Base-by-base conservation (phyloP, 2,888 invertebrate genomes). In the Tubulanus polymorphus region DNA sequence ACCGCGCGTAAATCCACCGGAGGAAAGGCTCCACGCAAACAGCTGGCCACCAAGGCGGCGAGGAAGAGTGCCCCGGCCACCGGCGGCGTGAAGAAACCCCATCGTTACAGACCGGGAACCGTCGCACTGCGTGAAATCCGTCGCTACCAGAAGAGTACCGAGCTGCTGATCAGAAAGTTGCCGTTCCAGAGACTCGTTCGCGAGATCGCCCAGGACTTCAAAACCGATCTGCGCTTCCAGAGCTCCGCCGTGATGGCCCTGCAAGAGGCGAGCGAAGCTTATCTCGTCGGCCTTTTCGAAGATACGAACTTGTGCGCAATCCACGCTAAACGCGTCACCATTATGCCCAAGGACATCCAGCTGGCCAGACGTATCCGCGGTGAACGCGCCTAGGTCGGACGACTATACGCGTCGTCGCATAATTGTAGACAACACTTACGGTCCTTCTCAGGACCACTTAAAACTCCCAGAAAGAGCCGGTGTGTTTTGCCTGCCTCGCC, bases 191-290 rank as follows among this genome's bases (percentile, higher is more conserved):
- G 93, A 71, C 84, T 94, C 74, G 94, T 94, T 67, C 88, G 94
- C 86, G 94, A 94, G 88, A 94, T 94, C 73, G 94, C 94, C 1
- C 93, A 94, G 77, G 93, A 95, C 80, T 94, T 94, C 88, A 94
- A 94, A 81, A 93, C 93, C 68, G 93, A 93, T 82, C 84, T 93
- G 69, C 89, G 93, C 82, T 94, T 94, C 85, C 93, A 94, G 83
- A 91, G 91, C 69, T 91, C 93, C 49, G 93, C 94, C 63, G 92
- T 94, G 74, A 91, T 91, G 58, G 93, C 93, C 65, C 83, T 94
- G 63, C 88, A 89, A 84, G 81, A 65, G 37, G 66, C 64, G 25
- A 59, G 65, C 41, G 91, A 92, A 81, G 91, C 92, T 12, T 92
- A 92, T 80, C 83, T 94, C 66, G 93, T 94, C 57, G 93, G 94